phyloP scores from a whole-genome alignment of 2,797 vertebrate genomes.

The Mus minutoides region DNA sequence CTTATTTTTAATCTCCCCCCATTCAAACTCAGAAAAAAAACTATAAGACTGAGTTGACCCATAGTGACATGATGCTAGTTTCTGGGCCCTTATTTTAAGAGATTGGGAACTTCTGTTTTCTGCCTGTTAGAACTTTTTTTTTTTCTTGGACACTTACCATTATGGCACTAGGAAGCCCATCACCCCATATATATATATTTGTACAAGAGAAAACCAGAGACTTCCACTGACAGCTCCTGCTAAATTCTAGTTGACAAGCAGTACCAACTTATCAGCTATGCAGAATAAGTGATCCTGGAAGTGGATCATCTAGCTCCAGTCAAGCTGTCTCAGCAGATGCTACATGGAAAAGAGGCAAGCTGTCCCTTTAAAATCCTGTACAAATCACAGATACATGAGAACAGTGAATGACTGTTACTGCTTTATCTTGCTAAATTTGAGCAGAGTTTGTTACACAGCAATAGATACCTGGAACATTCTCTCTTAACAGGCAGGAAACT shows the following conservation, averaged over 20 bases:
- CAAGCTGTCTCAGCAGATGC: slow-evolving; percentile 55
- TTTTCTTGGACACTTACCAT: not conserved
- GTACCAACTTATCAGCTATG: not conserved
- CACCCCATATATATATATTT: not conserved
- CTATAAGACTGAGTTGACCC: not conserved
- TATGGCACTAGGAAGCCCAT: not conserved
- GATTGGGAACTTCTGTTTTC: not conserved
- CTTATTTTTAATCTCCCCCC: not conserved
- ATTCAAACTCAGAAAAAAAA: not conserved
- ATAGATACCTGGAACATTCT: not conserved
- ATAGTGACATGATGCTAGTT: not conserved
- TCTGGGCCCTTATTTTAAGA: not conserved
- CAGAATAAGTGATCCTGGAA: not conserved
- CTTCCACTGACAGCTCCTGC: not conserved
- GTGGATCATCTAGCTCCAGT: not conserved
- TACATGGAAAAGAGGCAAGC: slow-evolving; percentile 5
- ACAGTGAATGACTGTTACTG: not conserved
- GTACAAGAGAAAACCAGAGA: not conserved
- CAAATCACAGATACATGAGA: not conserved
- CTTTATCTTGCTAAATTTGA: slow-evolving; percentile 9
- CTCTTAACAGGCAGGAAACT: not conserved
- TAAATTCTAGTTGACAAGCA: not conserved
- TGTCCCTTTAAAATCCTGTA: slow-evolving; percentile 1
- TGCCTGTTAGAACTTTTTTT: not conserved
- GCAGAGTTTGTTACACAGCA: not conserved